Evolutionary conservation across 2,113 vertebrate genomes (phyloP).

Genomic region (Apteryx owenii): DNA sequence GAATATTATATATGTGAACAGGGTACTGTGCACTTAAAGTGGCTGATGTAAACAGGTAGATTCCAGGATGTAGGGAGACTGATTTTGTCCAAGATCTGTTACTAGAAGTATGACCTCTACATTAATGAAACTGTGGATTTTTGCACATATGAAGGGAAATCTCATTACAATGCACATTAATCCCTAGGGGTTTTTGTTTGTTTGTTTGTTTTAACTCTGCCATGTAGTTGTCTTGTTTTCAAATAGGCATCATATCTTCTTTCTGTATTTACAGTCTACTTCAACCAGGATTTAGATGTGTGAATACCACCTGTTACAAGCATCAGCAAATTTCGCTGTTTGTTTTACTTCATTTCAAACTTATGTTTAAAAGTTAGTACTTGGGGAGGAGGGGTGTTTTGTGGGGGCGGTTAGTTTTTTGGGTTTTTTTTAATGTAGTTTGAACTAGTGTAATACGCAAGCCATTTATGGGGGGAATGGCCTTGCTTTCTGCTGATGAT

Average conservation of each 20-base stretch:
- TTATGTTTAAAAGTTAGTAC: neutral
- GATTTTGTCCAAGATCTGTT: conserved; percentile 30
- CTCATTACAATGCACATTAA: conserved; percentile 27
- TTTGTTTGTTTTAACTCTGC: neutral
- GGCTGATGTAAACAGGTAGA: conserved; percentile 46
- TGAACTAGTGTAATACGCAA: neutral
- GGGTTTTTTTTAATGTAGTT: neutral
- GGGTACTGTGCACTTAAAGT: conserved; percentile 45
- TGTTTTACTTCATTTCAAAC: conserved; percentile 36
- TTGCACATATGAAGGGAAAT: conserved; percentile 69
- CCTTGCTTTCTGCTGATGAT: conserved; percentile 45
- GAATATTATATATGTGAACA: conserved; percentile 42
- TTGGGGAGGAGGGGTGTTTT: neutral
- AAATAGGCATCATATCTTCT: neutral
- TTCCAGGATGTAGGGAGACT: conserved; percentile 44
- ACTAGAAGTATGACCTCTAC: conserved; percentile 54
- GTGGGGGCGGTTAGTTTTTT: neutral
- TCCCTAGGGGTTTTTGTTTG: neutral
- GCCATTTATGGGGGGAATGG: neutral
- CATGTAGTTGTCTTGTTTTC: neutral
- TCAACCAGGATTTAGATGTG: neutral
- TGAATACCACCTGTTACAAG: neutral
- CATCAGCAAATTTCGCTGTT: neutral
- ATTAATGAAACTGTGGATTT: conserved; percentile 56
- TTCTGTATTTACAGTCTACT: neutral